Percentiles rank a stretch among this genome's conserved stretches.
Evolutionary conservation across 2,113 vertebrate genomes (phyloP).

Genomic region (Hystrix brachyura): DNA sequence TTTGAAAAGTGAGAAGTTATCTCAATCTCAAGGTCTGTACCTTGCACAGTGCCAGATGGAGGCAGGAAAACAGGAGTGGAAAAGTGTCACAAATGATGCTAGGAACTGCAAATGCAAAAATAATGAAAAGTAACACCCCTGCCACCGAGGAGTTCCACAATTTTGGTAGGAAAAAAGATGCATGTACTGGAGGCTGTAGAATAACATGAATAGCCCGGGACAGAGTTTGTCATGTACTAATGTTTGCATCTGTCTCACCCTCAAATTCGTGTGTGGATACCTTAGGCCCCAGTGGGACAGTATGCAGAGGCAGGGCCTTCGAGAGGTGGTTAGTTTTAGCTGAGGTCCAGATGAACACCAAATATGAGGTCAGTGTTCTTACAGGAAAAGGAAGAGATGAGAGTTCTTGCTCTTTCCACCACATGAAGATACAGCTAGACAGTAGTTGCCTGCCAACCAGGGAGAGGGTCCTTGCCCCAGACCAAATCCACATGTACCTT

Average conservation of each 20-base stretch:
- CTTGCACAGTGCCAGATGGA: background rate
- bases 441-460: background rate
- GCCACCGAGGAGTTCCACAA: background rate
- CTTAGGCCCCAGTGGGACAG: background rate
- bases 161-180: background rate
- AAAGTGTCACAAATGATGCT: too few relatives aligned
- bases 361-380: background rate
- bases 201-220: background rate
- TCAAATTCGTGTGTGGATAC: background rate
- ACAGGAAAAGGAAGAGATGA: background rate
- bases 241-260: background rate
- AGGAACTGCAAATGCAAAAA: background rate
- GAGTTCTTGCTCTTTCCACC: background rate
- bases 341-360: too few relatives aligned
- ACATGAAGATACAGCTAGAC: background rate
- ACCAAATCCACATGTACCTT: background rate
- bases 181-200: fast-evolving
- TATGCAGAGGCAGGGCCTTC: background rate
- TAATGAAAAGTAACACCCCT: background rate
- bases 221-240: background rate
- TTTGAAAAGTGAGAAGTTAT: conserved; percentile 6
- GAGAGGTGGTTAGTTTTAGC: background rate
- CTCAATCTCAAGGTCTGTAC: background rate
- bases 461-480: background rate
- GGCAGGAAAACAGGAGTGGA: background rate